These are phyloP conservation scores for Anolis sagrei DNA, from an alignment of 2,113 vertebrate species.

Conservation along the genomic window DNA sequence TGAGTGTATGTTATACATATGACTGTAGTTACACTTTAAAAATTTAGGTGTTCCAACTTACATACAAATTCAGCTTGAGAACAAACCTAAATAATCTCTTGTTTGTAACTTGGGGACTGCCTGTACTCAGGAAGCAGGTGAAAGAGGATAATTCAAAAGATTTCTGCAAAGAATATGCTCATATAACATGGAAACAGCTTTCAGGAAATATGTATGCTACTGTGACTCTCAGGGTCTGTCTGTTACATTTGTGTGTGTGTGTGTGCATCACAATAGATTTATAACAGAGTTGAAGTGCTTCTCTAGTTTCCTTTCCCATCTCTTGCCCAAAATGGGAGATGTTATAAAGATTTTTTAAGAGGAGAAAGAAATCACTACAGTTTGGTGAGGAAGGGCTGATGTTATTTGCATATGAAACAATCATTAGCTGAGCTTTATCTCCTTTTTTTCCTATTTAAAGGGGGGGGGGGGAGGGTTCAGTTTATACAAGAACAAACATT, in stretches of 20 bases:
- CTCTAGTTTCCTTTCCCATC: neutral
- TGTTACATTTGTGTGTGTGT: neutral
- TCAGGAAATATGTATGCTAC: neutral
- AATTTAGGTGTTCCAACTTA: too few species aligned
- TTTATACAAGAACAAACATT: too few species aligned
- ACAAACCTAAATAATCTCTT: too few species aligned
- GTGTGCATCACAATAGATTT: neutral
- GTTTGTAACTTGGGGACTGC: too few species aligned
- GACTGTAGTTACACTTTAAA: too few species aligned
- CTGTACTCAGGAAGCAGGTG: neutral
- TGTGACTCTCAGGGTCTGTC: neutral
- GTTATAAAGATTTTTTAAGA: too few species aligned
- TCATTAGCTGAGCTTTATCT: neutral
- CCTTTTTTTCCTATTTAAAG: neutral
- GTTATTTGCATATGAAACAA: neutral
- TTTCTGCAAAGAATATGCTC: constrained; percentile 21
- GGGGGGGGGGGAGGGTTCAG: too few species aligned
- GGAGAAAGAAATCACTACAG: neutral
- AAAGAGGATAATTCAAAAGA: neutral
- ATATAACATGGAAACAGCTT: constrained; percentile 10
- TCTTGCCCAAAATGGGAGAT: neutral
- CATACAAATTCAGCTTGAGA: too few species aligned
- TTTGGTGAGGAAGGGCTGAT: neutral
- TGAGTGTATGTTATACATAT: too few species aligned
- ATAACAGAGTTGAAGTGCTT: neutral